phyloP scores from a whole-genome alignment of 2,113 vertebrate species.

The Cheilinus undulatus region DNA sequence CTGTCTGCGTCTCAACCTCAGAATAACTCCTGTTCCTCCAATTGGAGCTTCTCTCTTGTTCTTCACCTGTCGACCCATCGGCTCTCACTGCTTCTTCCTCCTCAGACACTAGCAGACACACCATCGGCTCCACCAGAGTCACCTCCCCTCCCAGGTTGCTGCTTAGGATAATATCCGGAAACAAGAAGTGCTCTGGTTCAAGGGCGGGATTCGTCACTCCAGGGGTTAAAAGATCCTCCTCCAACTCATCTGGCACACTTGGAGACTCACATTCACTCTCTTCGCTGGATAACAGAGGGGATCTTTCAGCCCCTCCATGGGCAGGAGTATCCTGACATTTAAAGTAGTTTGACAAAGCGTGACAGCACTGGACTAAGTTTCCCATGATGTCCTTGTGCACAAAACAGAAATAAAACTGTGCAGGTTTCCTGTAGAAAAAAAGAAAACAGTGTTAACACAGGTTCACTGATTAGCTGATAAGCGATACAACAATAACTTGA shows the following conservation, averaged over 20 bases:
- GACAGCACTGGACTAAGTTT: slow-evolving; percentile 81
- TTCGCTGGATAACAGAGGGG: slow-evolving; percentile 75
- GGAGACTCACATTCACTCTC: slow-evolving; percentile 57
- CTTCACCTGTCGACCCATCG: slow-evolving; percentile 22
- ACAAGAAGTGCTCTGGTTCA: slow-evolving; percentile 78
- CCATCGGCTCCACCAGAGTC: slow-evolving; percentile 75
- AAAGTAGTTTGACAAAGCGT: slow-evolving; percentile 58
- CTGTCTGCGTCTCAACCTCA: slow-evolving; percentile 73
- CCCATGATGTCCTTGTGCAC: slow-evolving; percentile 72
- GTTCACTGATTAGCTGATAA: neutral
- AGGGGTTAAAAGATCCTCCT: slow-evolving; percentile 47
- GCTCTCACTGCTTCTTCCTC: slow-evolving; percentile 55
- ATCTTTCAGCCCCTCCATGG: slow-evolving; percentile 56
- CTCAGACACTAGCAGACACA: slow-evolving; percentile 77
- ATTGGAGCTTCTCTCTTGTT: neutral
- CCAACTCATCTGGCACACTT: slow-evolving; percentile 44
- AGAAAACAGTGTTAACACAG: neutral
- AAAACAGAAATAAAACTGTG: slow-evolving; percentile 20
- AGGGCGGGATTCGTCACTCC: slow-evolving; percentile 50
- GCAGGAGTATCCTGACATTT: slow-evolving; percentile 33
- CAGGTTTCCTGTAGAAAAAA: slow-evolving; percentile 17
- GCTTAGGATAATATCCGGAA: slow-evolving; percentile 83
- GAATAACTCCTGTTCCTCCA: slow-evolving; percentile 14
- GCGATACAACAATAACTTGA: neutral
- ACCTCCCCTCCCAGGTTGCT: slow-evolving; percentile 70